phyloP scores from a whole-genome alignment of 2,113 vertebrate species.

The Pontoporia blainvillei region DNA sequence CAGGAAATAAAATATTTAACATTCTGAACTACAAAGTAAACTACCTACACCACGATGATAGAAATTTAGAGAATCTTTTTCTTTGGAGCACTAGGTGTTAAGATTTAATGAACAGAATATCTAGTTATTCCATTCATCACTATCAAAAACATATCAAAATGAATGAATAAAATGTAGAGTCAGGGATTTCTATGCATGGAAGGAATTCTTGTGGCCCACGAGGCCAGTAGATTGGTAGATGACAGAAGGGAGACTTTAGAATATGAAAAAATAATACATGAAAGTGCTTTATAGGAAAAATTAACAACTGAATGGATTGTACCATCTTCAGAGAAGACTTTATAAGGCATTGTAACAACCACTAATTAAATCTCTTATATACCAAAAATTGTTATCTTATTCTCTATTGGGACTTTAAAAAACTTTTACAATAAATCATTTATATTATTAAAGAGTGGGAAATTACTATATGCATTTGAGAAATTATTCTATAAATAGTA shows the following conservation, averaged over 20 bases:
- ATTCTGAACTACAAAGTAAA: background rate
- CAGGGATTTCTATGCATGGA: background rate
- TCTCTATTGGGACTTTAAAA: background rate
- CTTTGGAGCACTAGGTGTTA: background rate
- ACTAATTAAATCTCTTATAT: background rate
- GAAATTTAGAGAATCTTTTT: background rate
- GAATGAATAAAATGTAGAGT: background rate
- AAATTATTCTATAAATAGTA: slow-evolving; percentile 7
- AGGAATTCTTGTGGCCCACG: background rate
- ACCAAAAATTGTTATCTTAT: background rate
- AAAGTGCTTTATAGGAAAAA: background rate
- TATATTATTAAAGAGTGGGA: background rate
- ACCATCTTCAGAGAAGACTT: background rate
- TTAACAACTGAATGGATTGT: background rate
- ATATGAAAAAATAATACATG: background rate
- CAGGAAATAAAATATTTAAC: background rate
- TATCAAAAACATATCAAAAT: background rate
- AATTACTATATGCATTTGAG: background rate
- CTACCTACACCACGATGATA: background rate
- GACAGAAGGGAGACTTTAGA: background rate
- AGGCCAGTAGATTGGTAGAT: background rate
- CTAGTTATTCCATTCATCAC: background rate
- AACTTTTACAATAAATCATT: background rate
- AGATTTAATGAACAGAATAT: background rate
- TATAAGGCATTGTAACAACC: background rate